A percentile compares a stretch with the other conserved stretches of the same genome.
phyloP scores from a whole-genome alignment of 2,888 invertebrate species.

The Sarcophaga variegata region DNA sequence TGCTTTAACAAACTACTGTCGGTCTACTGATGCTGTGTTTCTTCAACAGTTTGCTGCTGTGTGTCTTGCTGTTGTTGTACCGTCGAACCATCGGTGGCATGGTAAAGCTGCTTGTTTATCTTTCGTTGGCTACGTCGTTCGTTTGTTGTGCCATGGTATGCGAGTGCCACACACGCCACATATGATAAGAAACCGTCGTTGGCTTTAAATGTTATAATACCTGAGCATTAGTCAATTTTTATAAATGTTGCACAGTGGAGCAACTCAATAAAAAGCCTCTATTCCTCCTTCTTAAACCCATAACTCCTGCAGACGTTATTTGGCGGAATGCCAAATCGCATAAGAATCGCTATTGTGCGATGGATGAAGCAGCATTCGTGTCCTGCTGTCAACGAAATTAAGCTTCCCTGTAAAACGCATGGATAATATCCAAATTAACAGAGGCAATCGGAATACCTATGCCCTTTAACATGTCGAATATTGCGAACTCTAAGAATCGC shows the following conservation, averaged over 20 bases:
- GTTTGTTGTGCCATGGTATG: conserved; percentile 44
- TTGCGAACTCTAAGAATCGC: too few species aligned
- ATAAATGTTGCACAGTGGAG: conserved; percentile 40
- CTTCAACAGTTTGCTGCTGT: conserved; percentile 41
- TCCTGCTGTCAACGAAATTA: too few species aligned
- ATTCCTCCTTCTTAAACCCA: too few species aligned
- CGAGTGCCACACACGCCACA: conserved; percentile 68
- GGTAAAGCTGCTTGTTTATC: conserved; percentile 38
- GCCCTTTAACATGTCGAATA: too few species aligned
- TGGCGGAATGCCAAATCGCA: too few species aligned
- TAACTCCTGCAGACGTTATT: too few species aligned
- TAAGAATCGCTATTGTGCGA: too few species aligned
- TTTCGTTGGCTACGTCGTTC: conserved; percentile 19
- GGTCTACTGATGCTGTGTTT: conserved; percentile 47
- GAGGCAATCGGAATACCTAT: too few species aligned
- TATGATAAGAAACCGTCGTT: conserved; percentile 59
- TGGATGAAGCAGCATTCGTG: too few species aligned
- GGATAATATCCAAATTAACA: too few species aligned
- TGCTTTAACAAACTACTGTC: conserved; percentile 28
- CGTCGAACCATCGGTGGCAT: conserved; percentile 4
- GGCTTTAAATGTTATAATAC: conserved; percentile 53
- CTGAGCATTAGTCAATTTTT: conserved; percentile 59
- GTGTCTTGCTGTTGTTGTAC: background rate
- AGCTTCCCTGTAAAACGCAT: too few species aligned
- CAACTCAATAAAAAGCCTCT: background rate